Evolutionary conservation across 92 coral and sea anemone species (phyloP).

Genomic region (Pocillopora meandrina): DNA sequence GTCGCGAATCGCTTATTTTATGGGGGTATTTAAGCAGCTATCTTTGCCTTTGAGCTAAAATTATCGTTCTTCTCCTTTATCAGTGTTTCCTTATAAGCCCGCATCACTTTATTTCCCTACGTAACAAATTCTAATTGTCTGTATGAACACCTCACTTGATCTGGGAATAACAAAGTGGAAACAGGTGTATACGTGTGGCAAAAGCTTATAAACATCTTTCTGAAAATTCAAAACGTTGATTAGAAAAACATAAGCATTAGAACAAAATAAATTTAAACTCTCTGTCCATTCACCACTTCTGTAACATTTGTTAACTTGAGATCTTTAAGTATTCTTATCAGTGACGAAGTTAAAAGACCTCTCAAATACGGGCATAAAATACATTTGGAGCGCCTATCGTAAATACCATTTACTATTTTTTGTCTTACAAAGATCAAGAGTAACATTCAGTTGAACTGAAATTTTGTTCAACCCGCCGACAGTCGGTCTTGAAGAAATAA

Average conservation of each 20-base stretch:
- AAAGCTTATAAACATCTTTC: neutral
- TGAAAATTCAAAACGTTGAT: neutral
- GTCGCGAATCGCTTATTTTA: neutral
- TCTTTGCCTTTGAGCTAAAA: neutral
- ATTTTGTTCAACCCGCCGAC: too few species aligned
- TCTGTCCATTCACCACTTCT: too few species aligned
- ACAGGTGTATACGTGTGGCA: neutral
- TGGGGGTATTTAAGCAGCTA: neutral
- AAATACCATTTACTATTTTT: too few species aligned
- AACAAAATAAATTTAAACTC: neutral
- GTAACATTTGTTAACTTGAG: too few species aligned
- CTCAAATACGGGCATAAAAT: too few species aligned
- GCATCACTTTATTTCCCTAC: neutral
- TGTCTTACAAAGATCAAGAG: too few species aligned
- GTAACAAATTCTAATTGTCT: neutral
- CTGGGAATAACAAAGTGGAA: conserved; percentile 6
- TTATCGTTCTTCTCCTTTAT: neutral
- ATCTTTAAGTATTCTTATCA: too few species aligned
- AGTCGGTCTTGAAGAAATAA: too few species aligned
- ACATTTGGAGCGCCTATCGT: too few species aligned
- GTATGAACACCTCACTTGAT: neutral
- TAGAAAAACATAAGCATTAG: neutral
- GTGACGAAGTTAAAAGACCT: too few species aligned
- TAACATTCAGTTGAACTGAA: too few species aligned
- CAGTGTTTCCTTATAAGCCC: neutral